Evolutionary conservation across 1,140 invertebrate species (phyloP), one percentile per base, ranked within the genome.

Genomic region (Zaprionus davidi): DNA sequence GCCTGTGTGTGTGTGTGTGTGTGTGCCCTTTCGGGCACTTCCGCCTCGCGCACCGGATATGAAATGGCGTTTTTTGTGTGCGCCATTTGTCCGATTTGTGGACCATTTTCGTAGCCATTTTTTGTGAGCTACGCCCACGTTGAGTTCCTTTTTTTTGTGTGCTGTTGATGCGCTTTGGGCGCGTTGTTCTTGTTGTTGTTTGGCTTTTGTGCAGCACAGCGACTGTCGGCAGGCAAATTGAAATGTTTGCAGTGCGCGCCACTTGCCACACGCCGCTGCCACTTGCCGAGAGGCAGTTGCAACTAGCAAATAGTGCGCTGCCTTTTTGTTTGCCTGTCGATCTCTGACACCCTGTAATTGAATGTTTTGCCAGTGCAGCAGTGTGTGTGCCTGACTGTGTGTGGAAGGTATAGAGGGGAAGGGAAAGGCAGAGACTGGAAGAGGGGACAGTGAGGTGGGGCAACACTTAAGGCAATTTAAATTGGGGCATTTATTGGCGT

Each of bases 281-380:
- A 51, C 68, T 53, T 13, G 57, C 46, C 41, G 41, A 46, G 41
- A 31, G n/a, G 34, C 41, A 46, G 41, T 82, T 70, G 57, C 75
- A 67, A 57, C 67, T 64, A n/a, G 34, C 26, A 46, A 24, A 36
- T 24, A 49, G 26, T n/a, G 13, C 15, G 28, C 20, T 22, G 2
- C 9, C 20, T 53, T 31, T 51, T 60, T 87, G 85, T 88, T 90
- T 90, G 79, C 3, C 71, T 80, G 60, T 71, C 72, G 85, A 90
- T 80, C 86, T 90, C 79, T 90, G 86, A 90, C 85, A 90, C 85
- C 78, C 73, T 85, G 82, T 90, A 90, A 90, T 90, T 90, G 85
- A 82, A 90, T 79, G 79, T 77, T 82, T 71, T 74, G 81, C 71
- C 41, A 46, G 41, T 17, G 60, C 59, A 46, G 71, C 26, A 55